A percentile compares a stretch with the other conserved stretches of the same genome.
These are phyloP conservation scores for Megathymus violae DNA, from an alignment of 1,140 invertebrate genomes.

Conservation along the genomic window DNA sequence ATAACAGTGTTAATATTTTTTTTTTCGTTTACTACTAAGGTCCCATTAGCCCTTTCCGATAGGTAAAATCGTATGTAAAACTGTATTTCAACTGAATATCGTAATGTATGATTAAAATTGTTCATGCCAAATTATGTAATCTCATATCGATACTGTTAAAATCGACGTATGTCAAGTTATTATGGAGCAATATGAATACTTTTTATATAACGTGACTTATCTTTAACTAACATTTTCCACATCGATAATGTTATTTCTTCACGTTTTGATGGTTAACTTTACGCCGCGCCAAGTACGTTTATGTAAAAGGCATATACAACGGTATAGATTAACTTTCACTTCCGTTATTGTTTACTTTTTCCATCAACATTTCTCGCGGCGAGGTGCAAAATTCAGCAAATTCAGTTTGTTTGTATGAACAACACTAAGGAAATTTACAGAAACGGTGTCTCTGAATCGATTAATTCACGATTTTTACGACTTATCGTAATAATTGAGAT, in stretches of 20 bases:
- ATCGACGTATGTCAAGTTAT: slow-evolving; percentile 12
- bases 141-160: slow-evolving; percentile 18
- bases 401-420: slow-evolving; percentile 2
- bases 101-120: slow-evolving; percentile 25
- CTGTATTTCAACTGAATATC: too few relatives aligned
- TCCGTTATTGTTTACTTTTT: slow-evolving; percentile 2
- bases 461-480: slow-evolving; percentile 26
- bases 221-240: slow-evolving; percentile 26
- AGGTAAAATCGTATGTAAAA: too few relatives aligned
- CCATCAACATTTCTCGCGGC: slow-evolving; percentile 1
- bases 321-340: slow-evolving; percentile 21
- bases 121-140: slow-evolving; percentile 15
- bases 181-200: slow-evolving; percentile 11
- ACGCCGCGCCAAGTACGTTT: slow-evolving; percentile 10
- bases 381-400: slow-evolving; percentile 15
- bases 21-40: too few relatives aligned
- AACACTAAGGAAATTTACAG: slow-evolving; percentile 1
- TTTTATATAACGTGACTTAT: slow-evolving; percentile 28
- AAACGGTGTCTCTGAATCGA: slow-evolving; percentile 15
- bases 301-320: slow-evolving; percentile 2
- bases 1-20: too few relatives aligned
- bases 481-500: slow-evolving; percentile 21
- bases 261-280: slow-evolving; percentile 28
- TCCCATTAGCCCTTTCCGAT: too few relatives aligned
- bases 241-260: slow-evolving; percentile 30